Evolutionary conservation across 2,113 vertebrate species (phyloP).

Genomic region (Tringa solitaria): DNA sequence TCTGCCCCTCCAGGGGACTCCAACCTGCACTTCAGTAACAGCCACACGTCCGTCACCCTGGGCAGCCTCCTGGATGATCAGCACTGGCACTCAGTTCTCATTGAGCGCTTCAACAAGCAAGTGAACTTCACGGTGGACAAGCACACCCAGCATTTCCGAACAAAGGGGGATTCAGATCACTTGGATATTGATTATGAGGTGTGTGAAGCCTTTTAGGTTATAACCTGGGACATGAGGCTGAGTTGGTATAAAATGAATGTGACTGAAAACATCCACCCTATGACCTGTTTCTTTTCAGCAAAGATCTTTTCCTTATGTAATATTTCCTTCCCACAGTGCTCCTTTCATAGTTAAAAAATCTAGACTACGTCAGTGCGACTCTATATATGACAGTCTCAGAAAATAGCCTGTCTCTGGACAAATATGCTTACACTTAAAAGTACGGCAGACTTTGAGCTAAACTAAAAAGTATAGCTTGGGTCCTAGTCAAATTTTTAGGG

Average conservation of each 20-base stretch:
- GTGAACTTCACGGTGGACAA: slow-evolving; percentile 95
- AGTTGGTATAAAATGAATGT: background rate
- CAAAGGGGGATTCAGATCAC: slow-evolving; percentile 87
- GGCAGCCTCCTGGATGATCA: slow-evolving; percentile 96
- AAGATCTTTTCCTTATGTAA: background rate
- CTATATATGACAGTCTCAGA: background rate
- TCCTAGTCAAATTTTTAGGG: background rate
- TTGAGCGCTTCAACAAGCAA: slow-evolving; percentile 94
- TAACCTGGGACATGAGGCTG: background rate
- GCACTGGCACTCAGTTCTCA: slow-evolving; percentile 93
- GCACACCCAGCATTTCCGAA: slow-evolving; percentile 88
- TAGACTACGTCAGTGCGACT: background rate
- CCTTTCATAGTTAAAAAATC: background rate
- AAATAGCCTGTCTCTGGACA: background rate
- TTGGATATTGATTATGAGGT: slow-evolving; percentile 99
- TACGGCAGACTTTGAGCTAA: background rate
- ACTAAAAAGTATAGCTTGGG: background rate
- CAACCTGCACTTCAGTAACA: slow-evolving; percentile 80
- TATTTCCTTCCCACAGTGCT: background rate
- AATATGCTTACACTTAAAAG: background rate
- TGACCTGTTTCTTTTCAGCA: background rate
- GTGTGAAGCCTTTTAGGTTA: slow-evolving; percentile 26
- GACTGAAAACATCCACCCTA: background rate
- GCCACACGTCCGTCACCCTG: slow-evolving; percentile 78
- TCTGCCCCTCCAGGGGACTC: slow-evolving; percentile 80